Evolutionary conservation across 2,113 vertebrate genomes (phyloP), one percentile per base, ranked within the genome.

Genomic region (Thalassoma bifasciatum): DNA sequence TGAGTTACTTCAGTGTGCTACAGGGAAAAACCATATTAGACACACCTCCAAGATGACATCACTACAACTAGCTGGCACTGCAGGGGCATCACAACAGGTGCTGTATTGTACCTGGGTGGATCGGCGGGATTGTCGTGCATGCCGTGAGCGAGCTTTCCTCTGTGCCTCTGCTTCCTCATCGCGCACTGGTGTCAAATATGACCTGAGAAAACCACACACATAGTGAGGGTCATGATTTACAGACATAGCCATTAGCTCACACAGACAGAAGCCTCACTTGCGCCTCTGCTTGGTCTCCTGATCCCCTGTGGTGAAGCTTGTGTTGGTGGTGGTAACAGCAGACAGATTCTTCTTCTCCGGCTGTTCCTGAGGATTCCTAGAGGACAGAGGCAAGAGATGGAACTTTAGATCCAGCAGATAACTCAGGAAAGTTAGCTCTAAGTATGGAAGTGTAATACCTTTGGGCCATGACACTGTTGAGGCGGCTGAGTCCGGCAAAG

Each of bases 81-180:
- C n/a, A n/a, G n/a, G n/a, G n/a, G n/a, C n/a, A n/a, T n/a, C n/a
- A n/a, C n/a, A n/a, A 17, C 16, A 24, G 37, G 3, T 23, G 23
- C 16, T 1, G 42, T 59, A 17, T n/a, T 17, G 14, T 79, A 94
- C 94, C 91, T 95, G 94, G 72, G 94, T 94, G 71, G 94, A 94
- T 16, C 94, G 92, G 57, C 94, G 92, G 72, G 94, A 94, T 74
- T 94, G 94, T 11, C 94, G 89, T 4, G 93, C 94, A 1, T 95
- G 93, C 70, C 94, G 82, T 71, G 94, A 95, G n/a, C 93, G 93
- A 52, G 94, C 94, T 76, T 94, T 95, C 60, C 94, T 93, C 82
- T 94, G 94, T 0, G 94, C 94, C 85, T 95, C 94, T 4, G 94
- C 93, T 78, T 95, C 94, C 69, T 95, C 94, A 50, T 95, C 94